These are phyloP conservation scores for Oryzias sinensis DNA, from an alignment of 2,797 vertebrate genomes.

Conservation along the genomic window DNA sequence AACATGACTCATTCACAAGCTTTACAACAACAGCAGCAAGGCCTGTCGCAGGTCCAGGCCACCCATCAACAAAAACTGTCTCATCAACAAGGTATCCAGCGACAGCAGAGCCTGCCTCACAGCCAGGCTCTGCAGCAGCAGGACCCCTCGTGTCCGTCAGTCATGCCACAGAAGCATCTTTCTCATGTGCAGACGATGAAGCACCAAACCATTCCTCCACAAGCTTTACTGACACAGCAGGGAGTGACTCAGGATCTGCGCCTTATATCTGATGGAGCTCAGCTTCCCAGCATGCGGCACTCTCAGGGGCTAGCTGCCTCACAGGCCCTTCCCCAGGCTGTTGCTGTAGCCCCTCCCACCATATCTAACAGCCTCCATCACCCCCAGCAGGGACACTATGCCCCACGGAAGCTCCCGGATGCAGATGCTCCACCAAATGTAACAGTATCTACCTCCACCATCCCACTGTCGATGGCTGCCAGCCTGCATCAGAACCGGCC, in stretches of 20 bases:
- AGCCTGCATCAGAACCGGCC: constrained; percentile 84
- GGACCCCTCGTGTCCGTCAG: constrained; percentile 50
- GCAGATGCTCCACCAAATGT: constrained; percentile 85
- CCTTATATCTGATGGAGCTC: constrained; percentile 81
- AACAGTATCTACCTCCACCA: constrained; percentile 88
- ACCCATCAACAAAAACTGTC: constrained; percentile 61
- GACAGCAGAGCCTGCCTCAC: constrained; percentile 63
- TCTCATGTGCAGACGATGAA: constrained; percentile 68
- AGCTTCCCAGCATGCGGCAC: constrained; percentile 78
- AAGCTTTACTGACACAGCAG: constrained; percentile 76
- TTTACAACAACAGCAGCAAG: constrained; percentile 68
- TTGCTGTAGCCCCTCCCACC: constrained; percentile 43
- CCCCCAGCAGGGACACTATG: constrained; percentile 56
- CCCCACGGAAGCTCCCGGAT: constrained; percentile 74
- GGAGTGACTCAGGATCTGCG: constrained; percentile 81
- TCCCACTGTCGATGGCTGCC: constrained; percentile 88
- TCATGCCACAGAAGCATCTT: constrained; percentile 58
- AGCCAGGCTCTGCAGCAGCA: constrained; percentile 56
- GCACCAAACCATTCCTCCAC: constrained; percentile 71
- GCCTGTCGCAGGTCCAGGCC: constrained; percentile 62
- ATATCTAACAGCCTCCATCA: constrained; percentile 60
- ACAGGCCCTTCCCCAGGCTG: constrained; percentile 64
- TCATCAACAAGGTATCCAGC: constrained; percentile 63
- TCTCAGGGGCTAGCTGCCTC: constrained; percentile 71
- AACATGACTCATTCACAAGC: constrained; percentile 54